A percentile compares a stretch with the other conserved stretches of the same genome.
phyloP scores from a whole-genome alignment of 2,888 invertebrate species.

The Nymphalis polychloros region DNA sequence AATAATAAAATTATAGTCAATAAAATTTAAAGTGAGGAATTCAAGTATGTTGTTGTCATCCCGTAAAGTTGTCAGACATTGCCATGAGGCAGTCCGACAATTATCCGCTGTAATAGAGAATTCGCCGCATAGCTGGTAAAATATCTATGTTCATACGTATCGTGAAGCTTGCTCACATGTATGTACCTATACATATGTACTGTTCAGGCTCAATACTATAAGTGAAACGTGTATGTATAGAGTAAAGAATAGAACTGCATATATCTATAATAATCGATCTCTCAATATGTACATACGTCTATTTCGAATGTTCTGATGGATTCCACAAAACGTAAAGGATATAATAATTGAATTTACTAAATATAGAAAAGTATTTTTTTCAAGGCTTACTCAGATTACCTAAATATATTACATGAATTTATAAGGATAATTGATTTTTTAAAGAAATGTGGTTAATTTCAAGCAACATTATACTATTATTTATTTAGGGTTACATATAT shows the following conservation, averaged over 20 bases:
- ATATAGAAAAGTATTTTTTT: background rate
- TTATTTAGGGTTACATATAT: too few species aligned
- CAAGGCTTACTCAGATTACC: background rate
- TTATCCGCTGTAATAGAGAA: background rate
- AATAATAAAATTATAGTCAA: too few species aligned
- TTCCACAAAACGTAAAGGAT: too few species aligned
- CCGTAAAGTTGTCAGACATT: background rate
- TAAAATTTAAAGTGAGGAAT: too few species aligned
- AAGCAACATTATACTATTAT: too few species aligned
- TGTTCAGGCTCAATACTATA: background rate
- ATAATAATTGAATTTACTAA: background rate
- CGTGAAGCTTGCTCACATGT: background rate
- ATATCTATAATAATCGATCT: background rate
- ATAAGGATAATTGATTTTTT: too few species aligned
- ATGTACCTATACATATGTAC: background rate
- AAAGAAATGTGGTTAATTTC: too few species aligned
- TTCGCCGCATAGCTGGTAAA: conserved; percentile 16
- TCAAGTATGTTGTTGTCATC: background rate
- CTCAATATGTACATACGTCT: too few species aligned
- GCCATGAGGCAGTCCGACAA: background rate
- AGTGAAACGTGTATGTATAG: background rate
- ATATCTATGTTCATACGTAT: conserved; percentile 5
- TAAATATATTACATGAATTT: too few species aligned
- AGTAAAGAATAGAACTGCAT: background rate
- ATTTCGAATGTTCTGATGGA: too few species aligned